These are phyloP conservation scores for Acronicta psi DNA, from an alignment of 2,888 invertebrate genomes.

Conservation along the genomic window DNA sequence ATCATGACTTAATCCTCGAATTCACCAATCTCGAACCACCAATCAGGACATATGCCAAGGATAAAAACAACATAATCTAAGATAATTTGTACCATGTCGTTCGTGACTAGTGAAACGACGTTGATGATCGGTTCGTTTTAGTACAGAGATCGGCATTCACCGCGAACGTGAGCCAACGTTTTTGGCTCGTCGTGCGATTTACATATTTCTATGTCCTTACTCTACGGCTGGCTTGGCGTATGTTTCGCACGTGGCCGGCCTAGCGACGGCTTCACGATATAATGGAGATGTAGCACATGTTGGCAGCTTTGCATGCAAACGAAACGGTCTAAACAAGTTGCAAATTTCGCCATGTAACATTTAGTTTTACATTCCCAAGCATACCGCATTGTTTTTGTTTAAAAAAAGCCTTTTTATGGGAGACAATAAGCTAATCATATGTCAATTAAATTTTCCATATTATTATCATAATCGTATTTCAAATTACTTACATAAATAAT, in stretches of 20 bases:
- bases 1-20: too few relatives aligned
- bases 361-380: slow-evolving; percentile 33
- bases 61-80: slow-evolving; percentile 23
- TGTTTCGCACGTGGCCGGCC: slow-evolving; percentile 74
- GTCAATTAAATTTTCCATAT: not conserved
- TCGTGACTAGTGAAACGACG: slow-evolving; percentile 59
- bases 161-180: slow-evolving; percentile 68
- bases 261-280: slow-evolving; percentile 63
- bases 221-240: slow-evolving; percentile 57
- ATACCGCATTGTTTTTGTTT: slow-evolving; percentile 21
- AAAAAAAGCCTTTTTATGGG: too few relatives aligned
- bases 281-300: slow-evolving; percentile 69
- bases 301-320: slow-evolving; percentile 66
- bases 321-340: slow-evolving; percentile 51
- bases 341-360: slow-evolving; percentile 53
- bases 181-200: slow-evolving; percentile 77
- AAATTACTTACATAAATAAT: too few relatives aligned
- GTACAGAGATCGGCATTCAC: slow-evolving; percentile 68
- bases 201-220: slow-evolving; percentile 74
- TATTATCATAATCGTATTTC: too few relatives aligned
- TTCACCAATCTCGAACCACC: too few relatives aligned
- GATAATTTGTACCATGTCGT: slow-evolving; percentile 52
- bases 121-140: slow-evolving; percentile 68
- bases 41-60: not conserved
- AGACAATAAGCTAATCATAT: not conserved